Conservation (phyloP, 2,113 vertebrate genomes). For the Larimichthys crocea region DNA sequence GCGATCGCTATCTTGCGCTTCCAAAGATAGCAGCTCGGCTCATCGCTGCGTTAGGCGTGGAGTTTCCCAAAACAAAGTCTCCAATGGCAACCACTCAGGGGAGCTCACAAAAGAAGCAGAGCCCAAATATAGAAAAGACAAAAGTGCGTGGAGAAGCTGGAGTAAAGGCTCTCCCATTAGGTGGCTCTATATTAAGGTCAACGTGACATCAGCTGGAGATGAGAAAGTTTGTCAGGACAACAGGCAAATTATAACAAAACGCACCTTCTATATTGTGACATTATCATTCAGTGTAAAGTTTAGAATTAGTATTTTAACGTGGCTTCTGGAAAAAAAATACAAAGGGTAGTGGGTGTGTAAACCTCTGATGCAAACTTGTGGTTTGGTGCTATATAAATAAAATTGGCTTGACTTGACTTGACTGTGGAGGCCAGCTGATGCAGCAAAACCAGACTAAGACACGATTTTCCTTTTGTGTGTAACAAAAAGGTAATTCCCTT, state of each 20-base stretch:
- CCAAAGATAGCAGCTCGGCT: conserved; percentile 78
- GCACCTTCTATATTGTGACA: not conserved
- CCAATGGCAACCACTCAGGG: conserved; percentile 69
- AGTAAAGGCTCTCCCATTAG: not conserved
- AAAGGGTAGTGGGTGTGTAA: not conserved
- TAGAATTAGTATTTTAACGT: not conserved
- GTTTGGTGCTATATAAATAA: not conserved
- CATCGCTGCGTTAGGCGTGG: conserved; percentile 63
- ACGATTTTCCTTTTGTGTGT: not conserved
- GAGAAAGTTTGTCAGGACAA: not conserved
- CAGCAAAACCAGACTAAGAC: not conserved
- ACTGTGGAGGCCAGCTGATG: not conserved
- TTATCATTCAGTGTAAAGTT: too few species aligned
- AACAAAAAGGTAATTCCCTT: not conserved
- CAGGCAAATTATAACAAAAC: not conserved
- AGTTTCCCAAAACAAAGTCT: conserved; percentile 78
- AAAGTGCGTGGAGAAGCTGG: conserved; percentile 10
- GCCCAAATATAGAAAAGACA: conserved; percentile 63
- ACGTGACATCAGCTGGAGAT: not conserved
- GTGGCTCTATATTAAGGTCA: not conserved
- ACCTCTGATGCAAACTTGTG: not conserved
- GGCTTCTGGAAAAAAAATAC: not conserved
- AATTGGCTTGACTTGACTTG: not conserved
- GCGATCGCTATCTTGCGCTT: conserved; percentile 84
- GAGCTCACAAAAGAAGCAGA: conserved; percentile 39